These are phyloP conservation scores for Hydrolagus affinis DNA, from an alignment of 2,113 vertebrate species.

Conservation along the genomic window DNA sequence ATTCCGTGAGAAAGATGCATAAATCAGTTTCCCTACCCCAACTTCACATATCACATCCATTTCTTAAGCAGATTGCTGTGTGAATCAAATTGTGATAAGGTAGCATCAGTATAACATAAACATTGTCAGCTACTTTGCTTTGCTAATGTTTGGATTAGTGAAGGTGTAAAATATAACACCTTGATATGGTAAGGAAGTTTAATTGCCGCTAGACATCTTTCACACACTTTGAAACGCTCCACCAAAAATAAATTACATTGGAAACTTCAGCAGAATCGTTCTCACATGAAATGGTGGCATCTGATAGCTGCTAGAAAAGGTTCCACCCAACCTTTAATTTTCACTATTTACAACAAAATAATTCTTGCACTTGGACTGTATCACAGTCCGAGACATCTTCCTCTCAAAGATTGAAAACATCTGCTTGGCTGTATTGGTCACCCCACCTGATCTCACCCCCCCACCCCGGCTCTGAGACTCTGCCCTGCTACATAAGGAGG, in stretches of 20 bases:
- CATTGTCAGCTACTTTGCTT: constrained; percentile 29
- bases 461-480: too few species aligned
- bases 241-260: background rate
- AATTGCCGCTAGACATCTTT: constrained; percentile 15
- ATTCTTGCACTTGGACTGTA: too few species aligned
- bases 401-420: too few species aligned
- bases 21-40: background rate
- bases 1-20: too few species aligned
- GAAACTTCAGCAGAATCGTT: background rate
- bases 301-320: background rate
- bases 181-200: constrained; percentile 26
- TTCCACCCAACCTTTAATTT: background rate
- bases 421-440: too few species aligned
- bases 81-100: constrained; percentile 6
- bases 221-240: constrained; percentile 5
- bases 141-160: constrained; percentile 25
- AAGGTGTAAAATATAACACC: constrained; percentile 19
- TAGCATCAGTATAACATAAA: constrained; percentile 28
- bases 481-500: too few species aligned
- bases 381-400: too few species aligned
- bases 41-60: background rate
- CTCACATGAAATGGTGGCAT: background rate
- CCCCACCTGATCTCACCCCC: too few species aligned
- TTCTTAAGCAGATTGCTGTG: constrained; percentile 21
- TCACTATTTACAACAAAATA: too few species aligned